phyloP scores from a whole-genome alignment of 2,113 vertebrate genomes.

The Oxygymnocypris stewartii region DNA sequence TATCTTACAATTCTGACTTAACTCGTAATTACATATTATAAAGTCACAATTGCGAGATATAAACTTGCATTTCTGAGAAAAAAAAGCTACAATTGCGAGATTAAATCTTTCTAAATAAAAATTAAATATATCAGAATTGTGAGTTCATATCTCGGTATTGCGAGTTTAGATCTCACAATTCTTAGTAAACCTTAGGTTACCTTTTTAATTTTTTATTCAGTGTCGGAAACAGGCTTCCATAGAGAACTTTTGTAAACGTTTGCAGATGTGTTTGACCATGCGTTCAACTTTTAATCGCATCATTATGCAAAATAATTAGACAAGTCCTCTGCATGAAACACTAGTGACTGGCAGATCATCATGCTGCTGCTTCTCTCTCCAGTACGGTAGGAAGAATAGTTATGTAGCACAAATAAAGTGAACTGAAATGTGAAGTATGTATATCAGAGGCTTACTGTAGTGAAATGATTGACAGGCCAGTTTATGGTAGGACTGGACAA shows the following conservation, averaged over 20 bases:
- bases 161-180: too few relatives aligned
- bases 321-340: not conserved
- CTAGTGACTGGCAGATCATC: not conserved
- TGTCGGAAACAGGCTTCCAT: not conserved
- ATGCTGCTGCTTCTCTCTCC: not conserved
- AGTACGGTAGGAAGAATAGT: not conserved
- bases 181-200: too few relatives aligned
- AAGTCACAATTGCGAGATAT: too few relatives aligned
- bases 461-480: not conserved
- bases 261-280: not conserved
- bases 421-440: not conserved
- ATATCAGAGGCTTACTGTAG: not conserved
- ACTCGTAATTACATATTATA: too few relatives aligned
- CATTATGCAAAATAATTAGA: not conserved
- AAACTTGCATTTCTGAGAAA: too few relatives aligned
- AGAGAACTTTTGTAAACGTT: not conserved
- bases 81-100: too few relatives aligned
- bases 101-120: too few relatives aligned
- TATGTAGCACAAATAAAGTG: not conserved
- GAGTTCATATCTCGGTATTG: too few relatives aligned
- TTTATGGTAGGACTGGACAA: not conserved
- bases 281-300: not conserved
- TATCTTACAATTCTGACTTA: too few relatives aligned
- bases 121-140: too few relatives aligned
- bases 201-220: too few relatives aligned